Evolutionary conservation across 2,113 vertebrate genomes (phyloP).

Genomic region (Bucco capensis): DNA sequence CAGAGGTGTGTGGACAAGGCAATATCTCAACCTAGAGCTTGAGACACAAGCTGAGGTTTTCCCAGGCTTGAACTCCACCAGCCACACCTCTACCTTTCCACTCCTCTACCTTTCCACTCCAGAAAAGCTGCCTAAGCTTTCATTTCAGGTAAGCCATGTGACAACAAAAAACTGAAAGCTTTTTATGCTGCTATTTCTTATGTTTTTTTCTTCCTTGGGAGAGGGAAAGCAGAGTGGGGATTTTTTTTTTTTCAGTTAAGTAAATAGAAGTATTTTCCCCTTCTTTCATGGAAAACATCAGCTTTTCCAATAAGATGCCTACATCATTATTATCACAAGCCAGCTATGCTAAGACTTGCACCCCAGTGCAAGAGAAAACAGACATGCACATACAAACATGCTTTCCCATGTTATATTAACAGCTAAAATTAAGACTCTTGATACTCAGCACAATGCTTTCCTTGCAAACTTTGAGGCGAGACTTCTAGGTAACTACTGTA

Average conservation of each 20-base stretch:
- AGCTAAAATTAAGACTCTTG: neutral
- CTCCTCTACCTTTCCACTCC: neutral
- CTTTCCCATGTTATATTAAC: neutral
- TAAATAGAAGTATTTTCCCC: neutral
- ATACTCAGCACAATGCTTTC: neutral
- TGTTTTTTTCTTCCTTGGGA: neutral
- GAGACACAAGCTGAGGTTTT: neutral
- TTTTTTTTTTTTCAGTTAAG: neutral
- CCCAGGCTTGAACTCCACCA: neutral
- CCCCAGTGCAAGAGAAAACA: neutral
- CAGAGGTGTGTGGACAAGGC: neutral
- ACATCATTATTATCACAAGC: neutral
- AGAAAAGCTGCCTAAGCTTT: neutral
- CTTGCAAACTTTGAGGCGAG: neutral
- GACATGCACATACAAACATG: fast-evolving
- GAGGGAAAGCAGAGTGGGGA: neutral
- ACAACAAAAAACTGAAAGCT: neutral
- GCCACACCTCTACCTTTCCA: neutral
- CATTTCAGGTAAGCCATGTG: neutral
- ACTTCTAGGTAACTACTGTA: neutral
- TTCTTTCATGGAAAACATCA: neutral
- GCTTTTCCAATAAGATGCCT: neutral
- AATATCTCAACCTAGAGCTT: neutral
- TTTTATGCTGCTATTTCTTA: neutral
- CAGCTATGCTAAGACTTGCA: neutral